phyloP scores from a whole-genome alignment of 1,140 invertebrate genomes.

The Leptestheria dahalacensis region DNA sequence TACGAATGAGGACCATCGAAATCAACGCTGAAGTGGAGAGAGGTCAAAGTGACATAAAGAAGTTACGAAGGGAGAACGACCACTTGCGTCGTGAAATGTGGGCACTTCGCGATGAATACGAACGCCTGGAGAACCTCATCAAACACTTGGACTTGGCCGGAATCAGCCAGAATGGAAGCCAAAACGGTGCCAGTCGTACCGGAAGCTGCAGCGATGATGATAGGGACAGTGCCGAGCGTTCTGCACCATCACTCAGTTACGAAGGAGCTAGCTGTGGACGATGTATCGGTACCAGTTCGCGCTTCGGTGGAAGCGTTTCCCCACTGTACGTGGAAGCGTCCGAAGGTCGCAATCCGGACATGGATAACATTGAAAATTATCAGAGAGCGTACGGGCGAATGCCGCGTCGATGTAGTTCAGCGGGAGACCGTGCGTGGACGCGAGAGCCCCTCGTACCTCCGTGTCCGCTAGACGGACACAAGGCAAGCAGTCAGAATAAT shows the following conservation, averaged over 20 bases:
- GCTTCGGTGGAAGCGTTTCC: not conserved
- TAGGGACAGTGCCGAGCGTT: conserved; percentile 2
- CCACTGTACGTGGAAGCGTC: conserved; percentile 16
- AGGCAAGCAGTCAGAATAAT: not conserved
- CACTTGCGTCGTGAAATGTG: conserved; percentile 71
- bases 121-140: conserved; percentile 60
- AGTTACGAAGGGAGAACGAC: conserved; percentile 69
- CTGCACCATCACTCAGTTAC: not conserved
- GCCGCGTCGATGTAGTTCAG: conserved; percentile 7
- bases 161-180: conserved; percentile 25
- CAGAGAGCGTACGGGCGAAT: conserved; percentile 22
- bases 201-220: conserved; percentile 12
- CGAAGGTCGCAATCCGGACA: conserved; percentile 20
- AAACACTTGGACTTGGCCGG: conserved; percentile 34
- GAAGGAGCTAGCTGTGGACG: not conserved
- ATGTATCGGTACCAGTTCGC: not conserved
- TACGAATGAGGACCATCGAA: conserved; percentile 73
- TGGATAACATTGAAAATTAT: conserved; percentile 22
- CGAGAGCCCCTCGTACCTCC: not conserved
- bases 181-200: not conserved
- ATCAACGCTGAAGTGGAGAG: conserved; percentile 85
- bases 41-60: conserved; percentile 77
- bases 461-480: not conserved
- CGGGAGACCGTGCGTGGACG: conserved; percentile 1
- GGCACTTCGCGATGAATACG: conserved; percentile 69